Evolutionary conservation across 2,797 vertebrate species (phyloP).

Genomic region (Lacerta agilis): DNA sequence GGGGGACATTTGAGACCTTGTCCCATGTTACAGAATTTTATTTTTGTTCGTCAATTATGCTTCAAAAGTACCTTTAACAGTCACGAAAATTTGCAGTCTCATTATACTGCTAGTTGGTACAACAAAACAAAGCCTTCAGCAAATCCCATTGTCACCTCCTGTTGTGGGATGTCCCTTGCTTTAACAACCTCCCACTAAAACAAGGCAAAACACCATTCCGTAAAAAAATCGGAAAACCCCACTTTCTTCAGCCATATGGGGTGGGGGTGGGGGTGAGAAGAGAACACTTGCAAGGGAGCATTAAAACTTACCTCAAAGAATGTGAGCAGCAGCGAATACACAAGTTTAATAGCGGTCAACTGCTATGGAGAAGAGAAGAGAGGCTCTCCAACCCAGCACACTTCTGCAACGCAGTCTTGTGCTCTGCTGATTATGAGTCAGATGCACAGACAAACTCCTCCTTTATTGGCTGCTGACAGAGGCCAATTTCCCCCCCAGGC

Average conservation of each 20-base stretch:
- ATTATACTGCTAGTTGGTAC: not conserved
- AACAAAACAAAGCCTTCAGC: not conserved
- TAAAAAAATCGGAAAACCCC: not conserved
- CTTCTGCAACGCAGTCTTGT: not conserved
- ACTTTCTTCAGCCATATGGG: too few species aligned
- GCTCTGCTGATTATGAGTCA: slow-evolving; percentile 55
- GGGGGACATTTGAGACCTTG: not conserved
- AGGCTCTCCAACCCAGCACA: not conserved
- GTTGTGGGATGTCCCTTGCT: not conserved
- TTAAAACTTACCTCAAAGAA: slow-evolving; percentile 56
- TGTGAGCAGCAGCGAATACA: rapidly evolving
- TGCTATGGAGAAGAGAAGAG: not conserved
- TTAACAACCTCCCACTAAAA: not conserved
- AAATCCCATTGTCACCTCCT: not conserved
- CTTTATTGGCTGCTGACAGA: slow-evolving; percentile 52
- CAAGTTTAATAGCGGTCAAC: not conserved
- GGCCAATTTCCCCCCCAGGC: slow-evolving; percentile 36
- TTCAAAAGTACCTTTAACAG: too few species aligned
- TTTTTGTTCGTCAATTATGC: not conserved
- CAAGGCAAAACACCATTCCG: not conserved
- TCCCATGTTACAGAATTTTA: too few species aligned
- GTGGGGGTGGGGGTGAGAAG: not conserved
- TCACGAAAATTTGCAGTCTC: not conserved
- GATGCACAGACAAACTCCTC: slow-evolving; percentile 10
- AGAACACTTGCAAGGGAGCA: not conserved